Percentiles rank a stretch among this genome's conserved stretches.
phyloP scores from a whole-genome alignment of 2,113 vertebrate species.

The Hemiscyllium ocellatum region DNA sequence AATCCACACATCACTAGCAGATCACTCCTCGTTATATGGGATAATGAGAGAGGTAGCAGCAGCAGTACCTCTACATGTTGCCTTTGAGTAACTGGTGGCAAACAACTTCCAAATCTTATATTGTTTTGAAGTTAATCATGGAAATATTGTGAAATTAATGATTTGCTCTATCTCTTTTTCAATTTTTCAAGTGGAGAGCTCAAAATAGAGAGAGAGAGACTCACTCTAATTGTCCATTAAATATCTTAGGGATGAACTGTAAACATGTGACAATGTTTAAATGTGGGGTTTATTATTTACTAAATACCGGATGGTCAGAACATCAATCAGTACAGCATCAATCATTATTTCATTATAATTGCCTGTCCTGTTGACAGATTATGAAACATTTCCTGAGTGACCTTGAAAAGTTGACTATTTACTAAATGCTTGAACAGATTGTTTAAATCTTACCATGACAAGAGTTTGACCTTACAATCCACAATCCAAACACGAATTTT shows the following conservation, averaged over 20 bases:
- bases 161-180: not conserved
- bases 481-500: not conserved
- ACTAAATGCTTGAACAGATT: not conserved
- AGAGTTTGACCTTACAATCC: not conserved
- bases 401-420: not conserved
- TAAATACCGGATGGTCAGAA: not conserved
- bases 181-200: not conserved
- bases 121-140: not conserved
- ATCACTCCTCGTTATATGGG: not conserved
- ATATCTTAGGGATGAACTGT: not conserved
- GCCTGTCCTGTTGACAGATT: not conserved
- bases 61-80: not conserved
- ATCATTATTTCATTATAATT: not conserved
- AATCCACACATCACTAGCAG: not conserved
- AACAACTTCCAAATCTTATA: not conserved
- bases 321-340: not conserved
- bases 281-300: not conserved
- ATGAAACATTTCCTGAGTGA: not conserved
- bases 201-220: not conserved
- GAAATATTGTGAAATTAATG: not conserved
- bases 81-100: not conserved
- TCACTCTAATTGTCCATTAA: not conserved
- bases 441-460: not conserved
- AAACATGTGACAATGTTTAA: not conserved
- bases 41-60: not conserved